Evolutionary conservation across 2,888 invertebrate genomes (phyloP).

Genomic region (Stomorhina lunata): DNA sequence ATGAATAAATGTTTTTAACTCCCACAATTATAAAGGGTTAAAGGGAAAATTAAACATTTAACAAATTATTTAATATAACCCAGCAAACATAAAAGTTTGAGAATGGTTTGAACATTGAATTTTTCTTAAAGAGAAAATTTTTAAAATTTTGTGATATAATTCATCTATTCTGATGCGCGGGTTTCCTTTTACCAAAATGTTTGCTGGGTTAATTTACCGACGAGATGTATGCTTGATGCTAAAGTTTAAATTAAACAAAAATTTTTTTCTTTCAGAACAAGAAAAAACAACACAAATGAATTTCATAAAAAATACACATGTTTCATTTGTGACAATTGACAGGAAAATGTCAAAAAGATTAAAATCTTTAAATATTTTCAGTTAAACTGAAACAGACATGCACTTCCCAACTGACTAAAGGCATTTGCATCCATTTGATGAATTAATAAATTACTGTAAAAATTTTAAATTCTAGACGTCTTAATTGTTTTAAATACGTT

Average conservation of each 20-base stretch:
- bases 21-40: not conserved
- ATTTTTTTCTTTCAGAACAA: not conserved
- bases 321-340: conserved; percentile 40
- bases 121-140: too few relatives aligned
- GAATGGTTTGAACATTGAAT: not conserved
- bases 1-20: not conserved
- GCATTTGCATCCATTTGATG: not conserved
- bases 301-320: conserved; percentile 35
- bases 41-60: too few relatives aligned
- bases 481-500: too few relatives aligned
- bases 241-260: conserved; percentile 46
- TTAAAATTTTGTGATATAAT: too few relatives aligned
- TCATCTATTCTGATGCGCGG: too few relatives aligned
- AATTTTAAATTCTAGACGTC: not conserved
- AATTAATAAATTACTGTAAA: not conserved
- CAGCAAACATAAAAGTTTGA: too few relatives aligned
- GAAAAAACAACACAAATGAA: conserved; percentile 9
- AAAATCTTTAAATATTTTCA: conserved; percentile 42
- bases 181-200: too few relatives aligned
- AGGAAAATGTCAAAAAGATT: conserved; percentile 48
- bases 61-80: too few relatives aligned
- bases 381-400: not conserved
- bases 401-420: not conserved
- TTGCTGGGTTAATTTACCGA: too few relatives aligned
- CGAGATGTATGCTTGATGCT: too few relatives aligned